Conservation (phyloP, 2,888 invertebrate genomes). For the Caenorhabditis sulstoni region DNA sequence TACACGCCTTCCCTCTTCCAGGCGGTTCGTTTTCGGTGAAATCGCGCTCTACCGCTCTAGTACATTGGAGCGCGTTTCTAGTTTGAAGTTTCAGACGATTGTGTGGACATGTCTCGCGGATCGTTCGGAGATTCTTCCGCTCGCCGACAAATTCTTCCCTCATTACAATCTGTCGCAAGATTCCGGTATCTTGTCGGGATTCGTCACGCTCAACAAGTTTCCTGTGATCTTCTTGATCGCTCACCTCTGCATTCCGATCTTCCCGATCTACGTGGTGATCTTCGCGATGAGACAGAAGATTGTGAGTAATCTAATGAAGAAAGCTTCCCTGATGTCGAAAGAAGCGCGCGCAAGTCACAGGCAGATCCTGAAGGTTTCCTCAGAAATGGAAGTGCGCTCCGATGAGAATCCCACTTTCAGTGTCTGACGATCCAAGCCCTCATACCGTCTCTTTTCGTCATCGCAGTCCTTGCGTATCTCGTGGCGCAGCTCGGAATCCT, state of each 20-base stretch:
- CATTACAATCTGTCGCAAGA: constrained; percentile 13
- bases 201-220: constrained; percentile 13
- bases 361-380: constrained; percentile 42
- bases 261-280: constrained; percentile 38
- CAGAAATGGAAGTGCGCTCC: neutral
- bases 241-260: constrained; percentile 36
- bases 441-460: constrained; percentile 35
- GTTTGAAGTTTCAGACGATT: neutral
- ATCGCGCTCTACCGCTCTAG: too few species aligned
- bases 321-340: constrained; percentile 20
- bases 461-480: constrained; percentile 15
- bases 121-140: constrained; percentile 10
- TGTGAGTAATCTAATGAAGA: constrained; percentile 23
- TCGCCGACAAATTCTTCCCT: constrained; percentile 16
- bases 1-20: constrained; percentile 33
- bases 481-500: constrained; percentile 18
- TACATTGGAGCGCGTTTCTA: neutral
- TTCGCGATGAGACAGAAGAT: constrained; percentile 35
- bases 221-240: constrained; percentile 13
- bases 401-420: constrained; percentile 9
- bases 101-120: constrained; percentile 13
- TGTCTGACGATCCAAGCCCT: constrained; percentile 37
- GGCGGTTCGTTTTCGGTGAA: too few species aligned
- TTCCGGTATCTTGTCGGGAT: constrained; percentile 8
- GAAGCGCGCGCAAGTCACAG: constrained; percentile 27